Conservation (phyloP, 2,113 vertebrate genomes). For the Phaethornis superciliosus region DNA sequence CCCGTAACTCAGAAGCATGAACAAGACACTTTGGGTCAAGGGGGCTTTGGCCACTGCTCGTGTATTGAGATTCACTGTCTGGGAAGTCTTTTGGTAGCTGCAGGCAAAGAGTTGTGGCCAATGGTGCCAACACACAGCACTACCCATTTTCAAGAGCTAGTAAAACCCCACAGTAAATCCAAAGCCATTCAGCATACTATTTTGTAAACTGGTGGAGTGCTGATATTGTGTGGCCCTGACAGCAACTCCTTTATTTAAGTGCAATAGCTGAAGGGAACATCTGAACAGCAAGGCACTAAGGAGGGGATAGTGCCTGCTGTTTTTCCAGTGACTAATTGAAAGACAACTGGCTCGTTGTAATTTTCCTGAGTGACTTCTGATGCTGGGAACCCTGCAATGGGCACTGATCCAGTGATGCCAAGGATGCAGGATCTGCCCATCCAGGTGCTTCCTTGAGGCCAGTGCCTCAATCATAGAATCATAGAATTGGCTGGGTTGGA, state of each 20-base stretch:
- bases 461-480: no score
- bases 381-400: rapidly evolving
- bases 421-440: not conserved
- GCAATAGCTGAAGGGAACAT: rapidly evolving
- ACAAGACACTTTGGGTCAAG: not conserved
- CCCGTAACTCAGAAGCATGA: not conserved
- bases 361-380: not conserved
- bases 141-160: not conserved
- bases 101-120: not conserved
- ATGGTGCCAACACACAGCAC: not conserved
- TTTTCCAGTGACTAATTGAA: not conserved
- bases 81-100: not conserved
- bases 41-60: not conserved
- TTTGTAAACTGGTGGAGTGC: not conserved
- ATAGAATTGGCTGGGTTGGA: no score
- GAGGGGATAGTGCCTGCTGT: rapidly evolving
- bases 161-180: not conserved
- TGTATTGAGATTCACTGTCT: not conserved
- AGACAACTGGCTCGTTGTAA: not conserved
- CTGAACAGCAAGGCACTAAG: not conserved
- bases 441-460: not conserved
- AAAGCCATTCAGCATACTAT: not conserved
- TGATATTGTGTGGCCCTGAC: not conserved
- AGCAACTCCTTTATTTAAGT: not conserved
- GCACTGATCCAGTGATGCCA: rapidly evolving